phyloP scores from a whole-genome alignment of 2,113 vertebrate genomes.

The Neoarius graeffei region DNA sequence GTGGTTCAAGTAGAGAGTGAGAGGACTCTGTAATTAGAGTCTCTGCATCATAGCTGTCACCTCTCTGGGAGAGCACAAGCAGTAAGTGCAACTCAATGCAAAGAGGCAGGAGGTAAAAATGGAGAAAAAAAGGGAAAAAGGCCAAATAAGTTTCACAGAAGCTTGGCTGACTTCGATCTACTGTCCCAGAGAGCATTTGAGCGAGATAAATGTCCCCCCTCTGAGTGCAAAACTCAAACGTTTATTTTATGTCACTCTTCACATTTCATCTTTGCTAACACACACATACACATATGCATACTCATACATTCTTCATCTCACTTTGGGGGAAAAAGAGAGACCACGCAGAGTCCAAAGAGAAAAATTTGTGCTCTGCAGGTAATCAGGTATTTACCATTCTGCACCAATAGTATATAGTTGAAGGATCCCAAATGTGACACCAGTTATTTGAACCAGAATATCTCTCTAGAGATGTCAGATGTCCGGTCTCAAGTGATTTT shows the following conservation, averaged over 20 bases:
- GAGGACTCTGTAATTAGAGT: constrained; percentile 43
- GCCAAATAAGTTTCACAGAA: constrained; percentile 15
- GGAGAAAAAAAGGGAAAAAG: not conserved
- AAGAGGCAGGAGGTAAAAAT: not conserved
- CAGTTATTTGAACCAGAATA: not conserved
- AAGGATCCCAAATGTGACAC: constrained; percentile 26
- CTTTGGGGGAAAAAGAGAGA: constrained; percentile 15
- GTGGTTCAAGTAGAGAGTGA: constrained; percentile 43
- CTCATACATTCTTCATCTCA: not conserved
- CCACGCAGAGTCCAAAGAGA: constrained; percentile 30
- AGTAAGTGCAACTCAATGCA: constrained; percentile 1
- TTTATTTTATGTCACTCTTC: constrained; percentile 13
- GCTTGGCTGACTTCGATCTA: constrained; percentile 13
- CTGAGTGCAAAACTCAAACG: constrained; percentile 15
- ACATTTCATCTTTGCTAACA: constrained; percentile 10
- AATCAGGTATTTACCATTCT: constrained; percentile 24
- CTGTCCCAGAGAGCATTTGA: not conserved
- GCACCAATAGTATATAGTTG: not conserved
- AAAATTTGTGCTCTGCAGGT: not conserved
- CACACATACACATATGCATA: not conserved
- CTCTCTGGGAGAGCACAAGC: constrained; percentile 12
- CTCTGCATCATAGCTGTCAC: constrained; percentile 37
- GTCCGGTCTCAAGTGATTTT: not conserved
- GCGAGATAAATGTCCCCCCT: not conserved
- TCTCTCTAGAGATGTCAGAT: not conserved